phyloP scores from a whole-genome alignment of 2,888 invertebrate species.

The Peribatodes rhomboidaria region DNA sequence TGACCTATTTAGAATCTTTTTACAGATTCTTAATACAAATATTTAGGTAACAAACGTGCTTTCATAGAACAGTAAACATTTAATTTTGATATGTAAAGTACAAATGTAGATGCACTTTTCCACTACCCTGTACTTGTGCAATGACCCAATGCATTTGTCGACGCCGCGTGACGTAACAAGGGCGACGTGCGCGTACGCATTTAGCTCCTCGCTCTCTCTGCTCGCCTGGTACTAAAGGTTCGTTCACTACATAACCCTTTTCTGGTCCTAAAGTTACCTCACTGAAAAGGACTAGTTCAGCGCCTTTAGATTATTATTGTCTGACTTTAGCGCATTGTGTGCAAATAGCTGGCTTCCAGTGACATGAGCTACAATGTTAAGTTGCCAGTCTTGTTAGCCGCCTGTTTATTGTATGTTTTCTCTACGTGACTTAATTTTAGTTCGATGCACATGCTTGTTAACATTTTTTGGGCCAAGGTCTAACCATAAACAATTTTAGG shows the following conservation, averaged over 20 bases:
- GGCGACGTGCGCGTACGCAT: constrained; percentile 58
- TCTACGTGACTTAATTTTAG: constrained; percentile 39
- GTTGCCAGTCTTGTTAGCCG: constrained; percentile 31
- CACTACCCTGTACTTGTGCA: constrained; percentile 57
- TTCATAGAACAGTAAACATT: too few species aligned
- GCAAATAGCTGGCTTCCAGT: constrained; percentile 51
- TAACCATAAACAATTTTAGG: constrained; percentile 32
- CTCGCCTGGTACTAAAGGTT: constrained; percentile 77
- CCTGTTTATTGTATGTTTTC: constrained; percentile 41
- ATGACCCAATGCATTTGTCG: constrained; percentile 62
- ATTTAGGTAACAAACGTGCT: neutral
- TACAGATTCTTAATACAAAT: too few species aligned
- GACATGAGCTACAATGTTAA: constrained; percentile 20
- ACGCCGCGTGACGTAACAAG: constrained; percentile 61
- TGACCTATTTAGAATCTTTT: too few species aligned
- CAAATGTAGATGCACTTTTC: constrained; percentile 32
- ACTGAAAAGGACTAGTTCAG: constrained; percentile 62
- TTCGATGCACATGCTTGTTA: constrained; percentile 47
- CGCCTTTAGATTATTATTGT: constrained; percentile 13
- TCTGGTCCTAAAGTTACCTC: constrained; percentile 70
- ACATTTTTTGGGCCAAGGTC: constrained; percentile 53
- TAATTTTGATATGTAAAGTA: too few species aligned
- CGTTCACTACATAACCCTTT: constrained; percentile 78
- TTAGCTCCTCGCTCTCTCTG: constrained; percentile 64
- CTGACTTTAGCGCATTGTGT: constrained; percentile 54